A percentile compares a stretch with the other conserved stretches of the same genome.
Conservation (phyloP, 2,113 vertebrate genomes). For the Strigops habroptila region DNA sequence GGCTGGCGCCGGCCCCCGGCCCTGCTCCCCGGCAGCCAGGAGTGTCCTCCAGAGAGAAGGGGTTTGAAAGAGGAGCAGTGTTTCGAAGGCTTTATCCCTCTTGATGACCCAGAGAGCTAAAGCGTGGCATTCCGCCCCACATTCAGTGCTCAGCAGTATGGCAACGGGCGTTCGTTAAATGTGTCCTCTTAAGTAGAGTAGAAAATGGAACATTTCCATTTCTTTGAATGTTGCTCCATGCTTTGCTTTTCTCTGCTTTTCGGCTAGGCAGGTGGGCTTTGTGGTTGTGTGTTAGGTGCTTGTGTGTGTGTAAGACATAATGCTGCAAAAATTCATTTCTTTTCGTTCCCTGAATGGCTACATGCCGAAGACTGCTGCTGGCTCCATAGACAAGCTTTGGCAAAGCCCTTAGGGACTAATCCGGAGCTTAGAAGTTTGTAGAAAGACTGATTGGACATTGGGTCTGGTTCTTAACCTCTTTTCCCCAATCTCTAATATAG, state of each 20-base stretch:
- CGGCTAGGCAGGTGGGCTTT: neutral
- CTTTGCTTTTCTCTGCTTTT: neutral
- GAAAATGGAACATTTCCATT: neutral
- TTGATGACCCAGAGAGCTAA: neutral
- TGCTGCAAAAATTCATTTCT: constrained; percentile 24
- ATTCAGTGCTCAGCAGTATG: neutral
- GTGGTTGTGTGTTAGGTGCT: neutral
- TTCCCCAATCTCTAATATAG: neutral
- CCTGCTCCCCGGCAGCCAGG: constrained; percentile 29
- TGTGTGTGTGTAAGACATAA: neutral
- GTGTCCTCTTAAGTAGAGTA: neutral
- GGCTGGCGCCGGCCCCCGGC: constrained; percentile 78
- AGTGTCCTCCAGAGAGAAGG: constrained; percentile 34
- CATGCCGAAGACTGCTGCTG: neutral
- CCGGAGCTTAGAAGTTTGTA: neutral
- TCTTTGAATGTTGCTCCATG: neutral
- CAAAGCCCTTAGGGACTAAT: neutral
- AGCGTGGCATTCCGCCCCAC: neutral
- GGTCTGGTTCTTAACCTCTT: constrained; percentile 30
- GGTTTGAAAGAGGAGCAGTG: neutral
- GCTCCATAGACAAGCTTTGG: neutral
- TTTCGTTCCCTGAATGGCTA: neutral
- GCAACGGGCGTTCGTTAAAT: neutral
- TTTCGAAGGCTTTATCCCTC: neutral
- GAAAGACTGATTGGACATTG: constrained; percentile 8